phyloP scores from a whole-genome alignment of 1,140 invertebrate genomes.

The Trachymyrmex septentrionalis region DNA sequence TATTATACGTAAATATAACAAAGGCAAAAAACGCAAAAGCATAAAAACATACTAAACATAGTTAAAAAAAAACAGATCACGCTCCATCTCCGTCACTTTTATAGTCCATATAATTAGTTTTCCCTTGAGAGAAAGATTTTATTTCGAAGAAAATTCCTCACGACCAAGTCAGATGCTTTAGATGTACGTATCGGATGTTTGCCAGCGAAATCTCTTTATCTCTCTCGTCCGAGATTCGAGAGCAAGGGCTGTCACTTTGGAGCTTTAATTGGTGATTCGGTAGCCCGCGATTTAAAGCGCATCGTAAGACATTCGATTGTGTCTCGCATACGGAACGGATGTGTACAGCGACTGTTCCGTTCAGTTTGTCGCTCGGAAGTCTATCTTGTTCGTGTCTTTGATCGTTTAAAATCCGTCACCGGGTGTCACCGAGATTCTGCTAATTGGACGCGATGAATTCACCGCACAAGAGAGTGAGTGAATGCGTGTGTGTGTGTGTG shows the following conservation, averaged over 20 bases:
- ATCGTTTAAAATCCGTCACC: slow-evolving; percentile 67
- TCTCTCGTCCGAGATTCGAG: neutral
- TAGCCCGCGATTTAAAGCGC: slow-evolving; percentile 44
- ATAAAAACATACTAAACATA: neutral
- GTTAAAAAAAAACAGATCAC: neutral
- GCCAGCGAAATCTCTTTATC: neutral
- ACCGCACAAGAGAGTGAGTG: slow-evolving; percentile 22
- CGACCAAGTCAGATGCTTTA: neutral
- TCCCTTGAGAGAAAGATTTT: neutral
- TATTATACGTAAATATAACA: neutral
- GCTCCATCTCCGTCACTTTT: neutral
- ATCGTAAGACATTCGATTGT: slow-evolving; percentile 42
- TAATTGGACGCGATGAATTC: slow-evolving; percentile 83
- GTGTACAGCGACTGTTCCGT: slow-evolving; percentile 72
- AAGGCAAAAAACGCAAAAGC: neutral
- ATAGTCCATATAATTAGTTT: neutral
- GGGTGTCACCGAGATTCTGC: slow-evolving; percentile 72
- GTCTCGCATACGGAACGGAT: slow-evolving; percentile 35
- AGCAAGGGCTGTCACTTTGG: neutral
- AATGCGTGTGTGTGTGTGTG: too few relatives aligned
- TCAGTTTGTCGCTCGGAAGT: slow-evolving; percentile 80
- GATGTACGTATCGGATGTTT: neutral
- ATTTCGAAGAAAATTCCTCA: neutral
- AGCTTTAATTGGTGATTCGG: slow-evolving; percentile 70
- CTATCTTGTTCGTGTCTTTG: slow-evolving; percentile 65